Evolutionary conservation across 1,140 invertebrate species (phyloP).

Genomic region (Pinna nobilis): DNA sequence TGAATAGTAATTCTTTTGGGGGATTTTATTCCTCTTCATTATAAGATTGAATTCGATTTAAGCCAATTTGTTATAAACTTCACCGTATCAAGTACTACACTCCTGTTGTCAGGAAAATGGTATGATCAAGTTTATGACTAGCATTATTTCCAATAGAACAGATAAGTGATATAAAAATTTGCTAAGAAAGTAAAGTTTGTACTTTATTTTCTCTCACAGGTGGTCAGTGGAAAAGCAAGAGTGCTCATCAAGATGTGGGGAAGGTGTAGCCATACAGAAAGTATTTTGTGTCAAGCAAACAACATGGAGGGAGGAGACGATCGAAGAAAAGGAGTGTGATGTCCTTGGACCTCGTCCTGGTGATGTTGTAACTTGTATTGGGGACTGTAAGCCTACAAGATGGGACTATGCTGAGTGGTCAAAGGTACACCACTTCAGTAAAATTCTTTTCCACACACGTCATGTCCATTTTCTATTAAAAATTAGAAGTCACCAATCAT

Average conservation of each 20-base stretch:
- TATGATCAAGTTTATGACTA: too few relatives aligned
- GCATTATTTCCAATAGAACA: constrained; percentile 74
- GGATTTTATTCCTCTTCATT: too few relatives aligned
- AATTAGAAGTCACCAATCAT: too few relatives aligned
- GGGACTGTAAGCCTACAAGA: constrained; percentile 80
- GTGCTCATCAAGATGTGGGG: constrained; percentile 70
- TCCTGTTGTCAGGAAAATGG: too few relatives aligned
- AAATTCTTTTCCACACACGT: neutral
- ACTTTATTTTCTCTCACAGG: constrained; percentile 66
- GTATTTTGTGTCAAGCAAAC: constrained; percentile 77
- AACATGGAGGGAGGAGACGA: constrained; percentile 48
- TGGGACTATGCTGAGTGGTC: constrained; percentile 87
- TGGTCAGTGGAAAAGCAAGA: constrained; percentile 78
- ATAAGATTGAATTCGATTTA: too few relatives aligned
- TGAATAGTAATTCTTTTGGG: too few relatives aligned
- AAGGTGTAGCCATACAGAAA: constrained; percentile 66
- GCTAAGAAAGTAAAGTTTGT: constrained; percentile 78
- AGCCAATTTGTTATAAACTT: too few relatives aligned
- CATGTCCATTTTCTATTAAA: neutral
- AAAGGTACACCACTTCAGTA: constrained; percentile 66
- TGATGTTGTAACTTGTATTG: constrained; percentile 79
- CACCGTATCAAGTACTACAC: too few relatives aligned
- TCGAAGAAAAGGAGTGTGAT: constrained; percentile 76
- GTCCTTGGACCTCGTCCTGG: constrained; percentile 77
- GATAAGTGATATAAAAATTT: neutral